phyloP scores from a whole-genome alignment of 2,797 vertebrate species.

The Clangula hyemalis region DNA sequence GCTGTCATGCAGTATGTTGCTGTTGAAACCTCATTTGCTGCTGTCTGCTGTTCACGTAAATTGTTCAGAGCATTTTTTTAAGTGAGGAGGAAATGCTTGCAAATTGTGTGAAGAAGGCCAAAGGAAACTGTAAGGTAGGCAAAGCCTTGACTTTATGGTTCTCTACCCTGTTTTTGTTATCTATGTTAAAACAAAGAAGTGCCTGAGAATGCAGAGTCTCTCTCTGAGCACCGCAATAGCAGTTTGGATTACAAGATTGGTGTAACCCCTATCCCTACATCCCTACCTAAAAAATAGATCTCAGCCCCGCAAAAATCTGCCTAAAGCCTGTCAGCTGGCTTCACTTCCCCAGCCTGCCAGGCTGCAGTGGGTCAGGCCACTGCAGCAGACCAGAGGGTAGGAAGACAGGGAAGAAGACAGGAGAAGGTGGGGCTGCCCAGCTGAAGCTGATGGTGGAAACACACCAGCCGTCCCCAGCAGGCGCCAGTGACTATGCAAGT shows the following conservation, averaged over 20 bases:
- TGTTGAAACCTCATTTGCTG: neutral
- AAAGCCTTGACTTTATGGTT: neutral
- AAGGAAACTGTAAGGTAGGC: neutral
- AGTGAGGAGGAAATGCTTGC: neutral
- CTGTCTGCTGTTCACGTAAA: neutral
- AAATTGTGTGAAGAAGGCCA: neutral
- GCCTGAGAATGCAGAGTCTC: neutral
- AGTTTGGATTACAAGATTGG: neutral
- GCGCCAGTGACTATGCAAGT: fast-evolving
- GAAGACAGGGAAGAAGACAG: neutral
- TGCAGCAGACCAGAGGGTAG: neutral
- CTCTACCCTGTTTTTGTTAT: neutral
- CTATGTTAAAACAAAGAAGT: neutral
- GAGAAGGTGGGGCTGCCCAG: neutral
- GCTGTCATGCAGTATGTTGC: neutral
- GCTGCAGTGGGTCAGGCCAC: neutral
- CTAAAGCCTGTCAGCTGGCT: neutral
- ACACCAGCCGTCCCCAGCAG: neutral
- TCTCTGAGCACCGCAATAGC: neutral
- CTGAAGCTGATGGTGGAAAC: neutral
- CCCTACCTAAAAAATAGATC: neutral
- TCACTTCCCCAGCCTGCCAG: neutral
- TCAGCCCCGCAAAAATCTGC: neutral
- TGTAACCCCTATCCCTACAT: neutral
- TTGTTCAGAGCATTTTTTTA: neutral